A percentile compares a stretch with the other conserved stretches of the same genome.
phyloP scores from a whole-genome alignment of 92 coral and sea anemone genomes.

The Umimayanthus kanabou region DNA sequence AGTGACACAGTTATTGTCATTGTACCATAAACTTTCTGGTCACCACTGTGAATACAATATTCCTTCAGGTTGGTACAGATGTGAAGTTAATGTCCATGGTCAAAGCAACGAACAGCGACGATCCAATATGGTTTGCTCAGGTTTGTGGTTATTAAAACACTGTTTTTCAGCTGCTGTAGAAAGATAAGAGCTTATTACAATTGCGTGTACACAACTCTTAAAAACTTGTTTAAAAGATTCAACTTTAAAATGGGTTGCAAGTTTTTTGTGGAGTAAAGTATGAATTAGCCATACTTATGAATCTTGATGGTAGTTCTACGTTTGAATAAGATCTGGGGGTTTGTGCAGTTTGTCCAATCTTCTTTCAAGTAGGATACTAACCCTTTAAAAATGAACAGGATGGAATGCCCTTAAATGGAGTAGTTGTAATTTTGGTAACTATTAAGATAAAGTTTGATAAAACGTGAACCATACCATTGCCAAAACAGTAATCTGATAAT shows the following conservation, averaged over 20 bases:
- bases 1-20: neutral
- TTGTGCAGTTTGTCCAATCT: too few species aligned
- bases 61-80: constrained; percentile 87
- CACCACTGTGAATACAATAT: neutral
- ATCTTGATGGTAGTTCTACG: neutral
- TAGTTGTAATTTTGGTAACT: neutral
- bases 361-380: too few species aligned
- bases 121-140: constrained; percentile 99
- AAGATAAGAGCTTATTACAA: neutral
- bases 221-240: too few species aligned
- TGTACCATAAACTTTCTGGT: neutral
- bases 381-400: too few species aligned
- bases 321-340: neutral
- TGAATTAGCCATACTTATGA: neutral
- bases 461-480: too few species aligned
- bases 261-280: neutral
- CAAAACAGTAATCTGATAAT: neutral
- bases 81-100: constrained; percentile 97
- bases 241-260: too few species aligned
- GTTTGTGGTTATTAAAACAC: constrained; percentile 44
- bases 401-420: neutral
- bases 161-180: neutral
- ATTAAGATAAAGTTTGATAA: too few species aligned
- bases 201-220: too few species aligned
- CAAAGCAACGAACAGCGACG: constrained; percentile 85